Evolutionary conservation across 2,888 invertebrate species (phyloP).

Genomic region (Patella depressa): DNA sequence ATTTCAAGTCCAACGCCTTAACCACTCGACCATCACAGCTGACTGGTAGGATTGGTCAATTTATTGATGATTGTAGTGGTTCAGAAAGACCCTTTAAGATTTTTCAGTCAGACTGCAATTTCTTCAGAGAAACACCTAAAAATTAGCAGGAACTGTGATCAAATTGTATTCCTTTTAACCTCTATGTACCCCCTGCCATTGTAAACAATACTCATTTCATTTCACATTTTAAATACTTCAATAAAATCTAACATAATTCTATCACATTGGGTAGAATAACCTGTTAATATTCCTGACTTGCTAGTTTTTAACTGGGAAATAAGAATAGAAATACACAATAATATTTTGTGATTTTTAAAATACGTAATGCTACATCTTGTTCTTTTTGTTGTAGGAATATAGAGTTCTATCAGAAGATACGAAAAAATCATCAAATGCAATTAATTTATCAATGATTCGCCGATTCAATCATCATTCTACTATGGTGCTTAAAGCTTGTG

Average conservation of each 20-base stretch:
- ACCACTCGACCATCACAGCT: conserved; percentile 26
- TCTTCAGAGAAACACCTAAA: neutral
- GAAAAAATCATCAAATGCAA: conserved; percentile 42
- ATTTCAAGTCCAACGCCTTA: conserved; percentile 27
- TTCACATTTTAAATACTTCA: too few species aligned
- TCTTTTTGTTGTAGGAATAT: conserved; percentile 51
- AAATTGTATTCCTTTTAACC: too few species aligned
- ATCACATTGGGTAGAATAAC: too few species aligned
- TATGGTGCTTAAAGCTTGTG: conserved; percentile 81
- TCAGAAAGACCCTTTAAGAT: neutral
- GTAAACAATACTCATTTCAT: too few species aligned
- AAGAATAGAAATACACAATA: too few species aligned
- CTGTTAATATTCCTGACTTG: neutral
- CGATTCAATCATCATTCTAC: conserved; percentile 97
- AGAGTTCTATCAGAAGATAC: conserved; percentile 52
- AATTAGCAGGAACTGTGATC: neutral
- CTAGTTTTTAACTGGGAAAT: neutral
- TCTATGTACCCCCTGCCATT: too few species aligned
- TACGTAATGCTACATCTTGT: neutral
- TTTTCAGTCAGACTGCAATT: neutral
- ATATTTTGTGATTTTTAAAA: neutral
- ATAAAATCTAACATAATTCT: too few species aligned
- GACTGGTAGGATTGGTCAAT: neutral
- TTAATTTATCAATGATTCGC: conserved; percentile 83
- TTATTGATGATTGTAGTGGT: neutral